These are phyloP conservation scores for Mungos mungo DNA, from an alignment of 2,113 vertebrate species.

Conservation along the genomic window DNA sequence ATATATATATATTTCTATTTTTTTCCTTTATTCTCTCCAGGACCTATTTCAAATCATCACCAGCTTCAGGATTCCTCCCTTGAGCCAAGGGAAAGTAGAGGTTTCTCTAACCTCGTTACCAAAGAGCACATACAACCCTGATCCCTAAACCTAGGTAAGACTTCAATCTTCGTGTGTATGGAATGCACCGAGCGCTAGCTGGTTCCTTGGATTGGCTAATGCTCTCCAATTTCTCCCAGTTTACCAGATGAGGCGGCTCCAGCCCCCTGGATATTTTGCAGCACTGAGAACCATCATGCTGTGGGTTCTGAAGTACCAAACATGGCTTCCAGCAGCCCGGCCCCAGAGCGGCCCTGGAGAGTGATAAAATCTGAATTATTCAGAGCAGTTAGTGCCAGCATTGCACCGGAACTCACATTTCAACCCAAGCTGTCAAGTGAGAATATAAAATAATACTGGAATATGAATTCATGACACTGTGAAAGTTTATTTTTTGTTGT, in stretches of 20 bases:
- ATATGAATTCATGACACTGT: slow-evolving; percentile 73
- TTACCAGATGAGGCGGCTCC: slow-evolving; percentile 64
- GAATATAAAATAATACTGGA: slow-evolving; percentile 77
- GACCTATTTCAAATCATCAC: slow-evolving; percentile 80
- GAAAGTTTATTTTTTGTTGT: slow-evolving; percentile 59
- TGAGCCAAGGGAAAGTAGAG: slow-evolving; percentile 75
- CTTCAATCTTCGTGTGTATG: background rate
- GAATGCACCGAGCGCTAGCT: background rate
- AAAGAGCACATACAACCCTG: background rate
- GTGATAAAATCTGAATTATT: slow-evolving; percentile 85
- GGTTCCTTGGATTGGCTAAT: slow-evolving; percentile 22
- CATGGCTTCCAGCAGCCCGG: slow-evolving; percentile 74
- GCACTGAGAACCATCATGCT: slow-evolving; percentile 57
- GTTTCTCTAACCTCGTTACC: slow-evolving; percentile 68
- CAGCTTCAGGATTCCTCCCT: slow-evolving; percentile 81
- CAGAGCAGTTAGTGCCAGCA: slow-evolving; percentile 82
- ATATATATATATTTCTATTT: slow-evolving; percentile 64
- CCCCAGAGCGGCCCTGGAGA: slow-evolving; percentile 80
- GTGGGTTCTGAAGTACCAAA: slow-evolving; percentile 74
- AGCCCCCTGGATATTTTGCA: slow-evolving; percentile 45
- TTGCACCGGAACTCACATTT: slow-evolving; percentile 79
- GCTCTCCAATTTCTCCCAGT: background rate
- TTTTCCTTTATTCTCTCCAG: slow-evolving; percentile 80
- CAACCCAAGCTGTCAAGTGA: slow-evolving; percentile 75
- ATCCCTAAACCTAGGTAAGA: slow-evolving; percentile 39